Base-by-base conservation (phyloP, 64 coral and sea anemone genomes). In the Actinia equina region DNA sequence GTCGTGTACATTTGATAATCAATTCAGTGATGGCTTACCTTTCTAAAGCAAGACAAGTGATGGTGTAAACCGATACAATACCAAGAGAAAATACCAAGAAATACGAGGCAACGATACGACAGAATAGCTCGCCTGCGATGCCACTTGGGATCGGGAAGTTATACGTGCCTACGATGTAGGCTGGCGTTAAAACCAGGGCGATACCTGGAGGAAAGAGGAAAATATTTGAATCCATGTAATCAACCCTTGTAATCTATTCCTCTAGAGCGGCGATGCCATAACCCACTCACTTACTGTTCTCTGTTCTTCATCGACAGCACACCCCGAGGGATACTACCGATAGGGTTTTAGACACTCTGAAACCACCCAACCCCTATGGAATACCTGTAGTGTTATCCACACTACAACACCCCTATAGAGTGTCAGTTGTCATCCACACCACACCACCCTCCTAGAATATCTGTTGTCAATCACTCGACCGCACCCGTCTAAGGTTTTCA, bases 131-230 rank as follows among this genome's bases (percentile, higher is more conserved):
- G 17, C 90, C 90, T 3, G 78, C 90, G 13, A 92, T 22, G 58
- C 90, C 90, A 22, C 59, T 52, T 87, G 90, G 90, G 85, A 92
- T 92, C 22, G 90, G 90, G 46, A 87, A 92, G 55, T 92, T 92
- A 19, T 87, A 56, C 17, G 80, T 71, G 16, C 90, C 90, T 59
- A 92, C 57, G 77, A 92, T 82, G 43, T 87, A 92, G 2, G 90
- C 59, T 58, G 90, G 90, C 20, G 90, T 92, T 43, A 92, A 17
- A 19, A 92, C 82, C 16, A 92, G 85, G 14, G 84, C 85, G 19
- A 92, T 57, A 43, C 90, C 90, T 92, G 0, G 6, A 2, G 52
- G 49, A 16, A 63, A 42, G 4, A 56, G 15, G 20, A 85, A 58
- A 37, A 10, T 30, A 7, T 45, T 55, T 84, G 46, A 54, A 57